phyloP scores from a whole-genome alignment of 37 sponge, comb jelly and placozoan genomes.

The Petrosia ficiformis region DNA sequence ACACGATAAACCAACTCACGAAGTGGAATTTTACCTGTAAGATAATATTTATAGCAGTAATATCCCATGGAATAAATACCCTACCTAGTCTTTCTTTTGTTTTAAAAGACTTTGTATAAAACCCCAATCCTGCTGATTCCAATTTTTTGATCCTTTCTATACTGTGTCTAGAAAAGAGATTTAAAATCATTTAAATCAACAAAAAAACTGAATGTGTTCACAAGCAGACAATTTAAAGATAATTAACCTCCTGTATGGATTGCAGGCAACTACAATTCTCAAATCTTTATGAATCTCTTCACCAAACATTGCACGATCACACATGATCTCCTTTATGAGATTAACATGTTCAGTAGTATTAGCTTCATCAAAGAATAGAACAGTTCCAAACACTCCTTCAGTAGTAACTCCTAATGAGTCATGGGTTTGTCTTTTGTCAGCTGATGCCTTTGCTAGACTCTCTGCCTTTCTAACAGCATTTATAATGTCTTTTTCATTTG shows the following conservation, averaged over 20 bases:
- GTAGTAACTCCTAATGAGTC: no score
- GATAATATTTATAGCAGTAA: no score
- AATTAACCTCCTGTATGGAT: slow-evolving; percentile 89
- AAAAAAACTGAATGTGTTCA: background rate
- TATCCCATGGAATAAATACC: no score
- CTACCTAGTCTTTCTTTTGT: slow-evolving; percentile 64
- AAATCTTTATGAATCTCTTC: slow-evolving; percentile 63
- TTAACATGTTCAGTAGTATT: slow-evolving; percentile 93
- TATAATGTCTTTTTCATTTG: slow-evolving; percentile 62
- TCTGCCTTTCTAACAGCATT: slow-evolving; percentile 59
- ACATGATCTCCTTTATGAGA: slow-evolving; percentile 98
- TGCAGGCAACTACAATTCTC: slow-evolving; percentile 96
- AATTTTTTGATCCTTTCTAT: slow-evolving; percentile 81
- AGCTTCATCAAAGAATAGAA: slow-evolving; percentile 99
- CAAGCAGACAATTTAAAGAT: background rate
- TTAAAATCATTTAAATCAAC: no score
- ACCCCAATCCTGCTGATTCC: slow-evolving; percentile 88
- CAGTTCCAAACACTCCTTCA: slow-evolving; percentile 55
- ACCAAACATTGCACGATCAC: slow-evolving; percentile 87
- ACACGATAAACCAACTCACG: slow-evolving; percentile 84
- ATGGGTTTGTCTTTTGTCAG: no score
- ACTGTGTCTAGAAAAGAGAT: slow-evolving; percentile 65
- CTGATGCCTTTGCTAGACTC: slow-evolving; percentile 40
- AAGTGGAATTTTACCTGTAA: slow-evolving; percentile 78
- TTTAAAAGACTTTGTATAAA: slow-evolving; percentile 39